These are phyloP conservation scores for Drosophila elegans DNA, from an alignment of 1,140 invertebrate genomes.

Conservation along the genomic window DNA sequence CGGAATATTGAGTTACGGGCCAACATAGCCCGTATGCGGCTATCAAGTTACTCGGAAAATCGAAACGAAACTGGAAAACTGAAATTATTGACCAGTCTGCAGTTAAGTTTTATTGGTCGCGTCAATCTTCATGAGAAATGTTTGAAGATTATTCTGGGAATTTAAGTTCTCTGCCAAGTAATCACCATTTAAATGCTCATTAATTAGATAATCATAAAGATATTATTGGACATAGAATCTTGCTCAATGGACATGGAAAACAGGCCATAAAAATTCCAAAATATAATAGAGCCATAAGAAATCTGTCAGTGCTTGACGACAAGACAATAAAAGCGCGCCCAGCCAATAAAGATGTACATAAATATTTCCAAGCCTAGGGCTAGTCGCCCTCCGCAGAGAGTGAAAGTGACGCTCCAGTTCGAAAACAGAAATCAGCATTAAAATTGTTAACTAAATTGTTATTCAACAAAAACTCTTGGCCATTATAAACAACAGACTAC, in stretches of 20 bases:
- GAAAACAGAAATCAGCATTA: constrained; percentile 51
- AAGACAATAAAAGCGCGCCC: constrained; percentile 32
- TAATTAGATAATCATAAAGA: constrained; percentile 68
- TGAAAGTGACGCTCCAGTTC: constrained; percentile 63
- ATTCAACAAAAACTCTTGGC: constrained; percentile 48
- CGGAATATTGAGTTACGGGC: constrained; percentile 47
- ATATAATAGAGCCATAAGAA: constrained; percentile 61
- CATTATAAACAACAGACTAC: constrained; percentile 51
- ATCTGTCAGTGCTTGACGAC: constrained; percentile 49
- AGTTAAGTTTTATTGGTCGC: constrained; percentile 57
- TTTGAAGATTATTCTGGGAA: constrained; percentile 42
- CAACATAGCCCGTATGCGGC: constrained; percentile 41
- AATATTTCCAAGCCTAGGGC: constrained; percentile 23
- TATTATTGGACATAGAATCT: constrained; percentile 41
- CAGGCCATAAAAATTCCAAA: constrained; percentile 36
- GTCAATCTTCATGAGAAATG: constrained; percentile 70
- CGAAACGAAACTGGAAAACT: constrained; percentile 10
- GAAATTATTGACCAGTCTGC: constrained; percentile 51
- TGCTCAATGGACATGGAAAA: constrained; percentile 23
- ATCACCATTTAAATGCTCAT: constrained; percentile 59
- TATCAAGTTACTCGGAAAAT: constrained; percentile 55
- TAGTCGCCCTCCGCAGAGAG: constrained; percentile 12
- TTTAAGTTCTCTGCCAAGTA: constrained; percentile 16
- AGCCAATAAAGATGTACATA: constrained; percentile 57
- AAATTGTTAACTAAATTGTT: constrained; percentile 63